These are phyloP conservation scores for Gymnodraco acuticeps DNA, from an alignment of 2,797 vertebrate species.

Conservation along the genomic window DNA sequence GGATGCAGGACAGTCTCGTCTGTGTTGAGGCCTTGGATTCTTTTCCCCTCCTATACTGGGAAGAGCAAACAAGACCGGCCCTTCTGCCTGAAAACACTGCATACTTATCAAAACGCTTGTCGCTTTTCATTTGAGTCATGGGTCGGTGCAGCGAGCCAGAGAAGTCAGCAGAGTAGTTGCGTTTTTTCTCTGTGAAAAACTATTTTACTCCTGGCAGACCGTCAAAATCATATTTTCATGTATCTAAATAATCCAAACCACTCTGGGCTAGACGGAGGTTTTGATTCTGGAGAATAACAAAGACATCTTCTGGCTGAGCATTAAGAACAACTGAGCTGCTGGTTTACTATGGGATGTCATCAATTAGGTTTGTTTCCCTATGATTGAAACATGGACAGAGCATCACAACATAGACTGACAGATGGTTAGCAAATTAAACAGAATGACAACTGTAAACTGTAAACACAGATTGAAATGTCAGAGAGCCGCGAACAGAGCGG, in stretches of 20 bases:
- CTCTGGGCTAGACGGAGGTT: slow-evolving; percentile 11
- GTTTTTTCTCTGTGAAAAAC: slow-evolving; percentile 17
- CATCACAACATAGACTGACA: slow-evolving; percentile 8
- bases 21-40: slow-evolving; percentile 17
- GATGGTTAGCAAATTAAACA: slow-evolving; percentile 9
- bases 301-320: slow-evolving; percentile 24
- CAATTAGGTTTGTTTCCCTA: neutral
- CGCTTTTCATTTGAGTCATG: slow-evolving; percentile 45
- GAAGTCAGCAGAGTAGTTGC: neutral
- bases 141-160: slow-evolving; percentile 26
- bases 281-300: slow-evolving; percentile 12
- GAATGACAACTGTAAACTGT: slow-evolving; percentile 23
- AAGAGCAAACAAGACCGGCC: slow-evolving; percentile 35
- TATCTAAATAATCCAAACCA: slow-evolving; percentile 38
- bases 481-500: slow-evolving; percentile 26
- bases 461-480: slow-evolving; percentile 34
- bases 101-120: slow-evolving; percentile 53
- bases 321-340: slow-evolving; percentile 24
- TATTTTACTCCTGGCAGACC: slow-evolving; percentile 10
- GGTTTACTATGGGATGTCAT: slow-evolving; percentile 26
- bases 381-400: slow-evolving; percentile 8
- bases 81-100: slow-evolving; percentile 35
- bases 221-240: slow-evolving; percentile 48
- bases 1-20: slow-evolving; percentile 36
- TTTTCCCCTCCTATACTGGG: slow-evolving; percentile 5